These are phyloP conservation scores for Saturnia japonica DNA, from an alignment of 2,888 invertebrate genomes.

Conservation along the genomic window DNA sequence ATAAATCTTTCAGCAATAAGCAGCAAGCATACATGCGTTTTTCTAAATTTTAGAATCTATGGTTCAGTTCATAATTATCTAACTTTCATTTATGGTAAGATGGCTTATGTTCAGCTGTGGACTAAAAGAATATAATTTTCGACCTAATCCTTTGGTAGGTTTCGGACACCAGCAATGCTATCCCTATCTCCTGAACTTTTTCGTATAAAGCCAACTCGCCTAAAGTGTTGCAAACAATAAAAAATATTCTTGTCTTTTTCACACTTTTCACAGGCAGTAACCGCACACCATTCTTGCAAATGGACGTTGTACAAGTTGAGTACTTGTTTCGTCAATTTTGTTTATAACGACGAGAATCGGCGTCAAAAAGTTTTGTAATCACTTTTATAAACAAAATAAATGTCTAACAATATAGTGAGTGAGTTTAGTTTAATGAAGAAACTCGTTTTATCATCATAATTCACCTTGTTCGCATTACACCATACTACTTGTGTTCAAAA, in stretches of 20 bases:
- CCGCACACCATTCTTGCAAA: slow-evolving; percentile 71
- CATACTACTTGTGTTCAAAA: slow-evolving; percentile 23
- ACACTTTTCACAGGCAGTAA: slow-evolving; percentile 73
- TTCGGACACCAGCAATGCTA: slow-evolving; percentile 33
- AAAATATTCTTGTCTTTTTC: slow-evolving; percentile 72
- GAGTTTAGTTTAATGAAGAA: slow-evolving; percentile 57
- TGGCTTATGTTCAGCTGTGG: not conserved
- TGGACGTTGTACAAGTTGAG: slow-evolving; percentile 73
- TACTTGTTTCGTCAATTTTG: slow-evolving; percentile 70
- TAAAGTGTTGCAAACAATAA: slow-evolving; percentile 62
- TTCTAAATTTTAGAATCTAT: not conserved
- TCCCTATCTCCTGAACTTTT: slow-evolving; percentile 27
- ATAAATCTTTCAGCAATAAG: not conserved
- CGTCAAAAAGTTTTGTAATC: slow-evolving; percentile 76
- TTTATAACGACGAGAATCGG: slow-evolving; percentile 79
- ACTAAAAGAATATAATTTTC: too few relatives aligned
- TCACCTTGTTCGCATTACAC: slow-evolving; percentile 52
- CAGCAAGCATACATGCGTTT: not conserved
- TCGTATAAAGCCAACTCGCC: slow-evolving; percentile 36
- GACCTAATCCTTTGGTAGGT: not conserved
- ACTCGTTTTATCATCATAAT: slow-evolving; percentile 58
- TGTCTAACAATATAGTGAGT: slow-evolving; percentile 70
- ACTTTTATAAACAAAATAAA: slow-evolving; percentile 67
- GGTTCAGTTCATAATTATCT: not conserved
- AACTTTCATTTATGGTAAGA: not conserved